Percentiles rank a stretch among this genome's conserved stretches.
Evolutionary conservation across 1,140 invertebrate genomes (phyloP).

Genomic region (Aphelinus atriplicis): DNA sequence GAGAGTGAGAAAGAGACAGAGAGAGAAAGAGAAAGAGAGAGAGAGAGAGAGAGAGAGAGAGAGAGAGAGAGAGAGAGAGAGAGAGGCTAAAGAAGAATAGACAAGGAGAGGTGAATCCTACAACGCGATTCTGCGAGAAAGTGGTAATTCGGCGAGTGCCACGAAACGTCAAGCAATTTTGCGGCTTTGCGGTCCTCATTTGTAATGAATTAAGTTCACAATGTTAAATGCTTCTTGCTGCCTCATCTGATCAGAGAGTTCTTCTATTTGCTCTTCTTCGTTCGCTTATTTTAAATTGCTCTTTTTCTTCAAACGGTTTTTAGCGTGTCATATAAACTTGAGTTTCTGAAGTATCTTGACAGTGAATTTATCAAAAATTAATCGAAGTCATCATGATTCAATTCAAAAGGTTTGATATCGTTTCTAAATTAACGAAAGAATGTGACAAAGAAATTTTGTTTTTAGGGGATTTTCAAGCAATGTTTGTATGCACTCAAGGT

Average conservation of each 20-base stretch:
- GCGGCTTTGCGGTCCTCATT: constrained; percentile 42
- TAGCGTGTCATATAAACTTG: background rate
- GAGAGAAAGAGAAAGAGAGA: too few species aligned
- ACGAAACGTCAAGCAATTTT: constrained; percentile 54
- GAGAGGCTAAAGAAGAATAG: too few species aligned
- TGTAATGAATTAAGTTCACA: constrained; percentile 60
- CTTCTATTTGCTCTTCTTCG: constrained; percentile 24
- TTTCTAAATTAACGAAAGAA: too few species aligned
- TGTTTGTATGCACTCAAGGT: background rate
- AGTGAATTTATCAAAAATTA: too few species aligned
- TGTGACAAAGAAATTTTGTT: too few species aligned
- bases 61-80: too few species aligned
- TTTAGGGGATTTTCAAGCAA: too few species aligned
- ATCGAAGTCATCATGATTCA: too few species aligned
- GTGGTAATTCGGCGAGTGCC: constrained; percentile 47
- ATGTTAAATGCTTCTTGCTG: constrained; percentile 54
- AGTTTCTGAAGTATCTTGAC: too few species aligned
- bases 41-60: too few species aligned
- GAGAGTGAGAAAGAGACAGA: too few species aligned
- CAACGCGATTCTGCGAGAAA: constrained; percentile 39
- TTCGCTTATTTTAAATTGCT: background rate
- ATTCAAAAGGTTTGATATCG: too few species aligned
- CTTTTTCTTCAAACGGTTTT: background rate
- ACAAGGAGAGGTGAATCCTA: background rate
- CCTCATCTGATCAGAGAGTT: constrained; percentile 47